A percentile compares a stretch with the other conserved stretches of the same genome.
Evolutionary conservation across 2,888 invertebrate species (phyloP).

Genomic region (Nomada goodeniana): DNA sequence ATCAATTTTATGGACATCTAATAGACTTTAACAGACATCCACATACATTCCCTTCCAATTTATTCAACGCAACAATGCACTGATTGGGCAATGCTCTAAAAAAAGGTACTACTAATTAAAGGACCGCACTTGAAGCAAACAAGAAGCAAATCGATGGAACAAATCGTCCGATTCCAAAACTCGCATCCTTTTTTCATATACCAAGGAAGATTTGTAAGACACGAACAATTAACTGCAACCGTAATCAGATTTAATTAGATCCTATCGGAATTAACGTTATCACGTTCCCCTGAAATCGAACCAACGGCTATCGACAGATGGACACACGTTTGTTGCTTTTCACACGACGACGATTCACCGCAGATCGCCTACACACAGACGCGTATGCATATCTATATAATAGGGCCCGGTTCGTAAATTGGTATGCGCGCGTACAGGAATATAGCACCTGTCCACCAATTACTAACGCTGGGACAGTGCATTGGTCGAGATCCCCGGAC

Average conservation of each 20-base stretch:
- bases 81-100: too few species aligned
- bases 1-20: too few species aligned
- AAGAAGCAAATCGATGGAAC: too few species aligned
- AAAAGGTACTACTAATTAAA: too few species aligned
- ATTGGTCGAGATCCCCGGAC: constrained; percentile 37
- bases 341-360: constrained; percentile 35
- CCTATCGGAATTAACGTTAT: constrained; percentile 38
- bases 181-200: too few species aligned
- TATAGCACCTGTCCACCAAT: constrained; percentile 51
- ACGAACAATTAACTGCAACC: constrained; percentile 19
- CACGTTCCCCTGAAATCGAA: neutral
- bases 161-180: too few species aligned
- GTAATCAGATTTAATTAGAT: constrained; percentile 43
- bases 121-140: too few species aligned
- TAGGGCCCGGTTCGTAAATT: constrained; percentile 11
- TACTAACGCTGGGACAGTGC: constrained; percentile 34
- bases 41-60: too few species aligned
- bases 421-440: constrained; percentile 17
- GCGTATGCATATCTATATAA: neutral
- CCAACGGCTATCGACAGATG: constrained; percentile 22
- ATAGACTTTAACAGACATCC: too few species aligned
- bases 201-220: neutral
- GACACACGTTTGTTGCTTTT: constrained; percentile 51
- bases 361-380: neutral
- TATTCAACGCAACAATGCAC: too few species aligned